Conservation (phyloP, 1,140 invertebrate genomes). For the Oppia nitens region DNA sequence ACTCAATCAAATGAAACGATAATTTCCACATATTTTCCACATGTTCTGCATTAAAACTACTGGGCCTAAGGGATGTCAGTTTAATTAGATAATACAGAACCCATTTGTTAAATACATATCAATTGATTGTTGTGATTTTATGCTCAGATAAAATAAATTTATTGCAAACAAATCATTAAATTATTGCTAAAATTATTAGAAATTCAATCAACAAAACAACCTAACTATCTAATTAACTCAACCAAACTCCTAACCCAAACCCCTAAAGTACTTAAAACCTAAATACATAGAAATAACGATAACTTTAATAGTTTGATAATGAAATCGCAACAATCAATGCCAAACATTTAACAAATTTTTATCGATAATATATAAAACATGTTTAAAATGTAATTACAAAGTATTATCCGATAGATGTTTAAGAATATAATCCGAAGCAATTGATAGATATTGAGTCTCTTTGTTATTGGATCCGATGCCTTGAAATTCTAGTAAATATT, state of each 20-base stretch:
- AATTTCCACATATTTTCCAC: conserved; percentile 45
- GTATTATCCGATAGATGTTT: conserved; percentile 38
- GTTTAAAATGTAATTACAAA: too few relatives aligned
- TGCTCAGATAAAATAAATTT: too few relatives aligned
- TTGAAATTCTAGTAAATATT: conserved; percentile 48
- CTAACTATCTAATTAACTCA: too few relatives aligned
- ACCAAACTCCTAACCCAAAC: too few relatives aligned
- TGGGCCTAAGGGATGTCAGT: conserved; percentile 23
- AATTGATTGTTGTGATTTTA: too few relatives aligned
- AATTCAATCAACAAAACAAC: conserved; percentile 8
- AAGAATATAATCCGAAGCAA: conserved; percentile 48
- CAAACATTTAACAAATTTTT: too few relatives aligned
- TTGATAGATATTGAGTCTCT: conserved; percentile 41
- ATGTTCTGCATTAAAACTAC: conserved; percentile 41
- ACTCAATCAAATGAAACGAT: conserved; percentile 49
- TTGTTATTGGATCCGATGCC: conserved; percentile 26
- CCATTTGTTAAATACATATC: not conserved
- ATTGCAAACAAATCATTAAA: too few relatives aligned
- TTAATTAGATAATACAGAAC: not conserved
- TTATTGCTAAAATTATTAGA: conserved; percentile 8
- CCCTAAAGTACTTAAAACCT: too few relatives aligned
- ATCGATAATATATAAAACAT: too few relatives aligned
- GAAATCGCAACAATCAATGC: too few relatives aligned
- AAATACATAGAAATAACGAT: too few relatives aligned
- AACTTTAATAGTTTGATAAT: too few relatives aligned